Percentiles rank a stretch among this genome's conserved stretches.
These are phyloP conservation scores for Morbakka virulenta DNA, from an alignment of 30 jellyfish, hydroid and myxozoan species.

Conservation along the genomic window DNA sequence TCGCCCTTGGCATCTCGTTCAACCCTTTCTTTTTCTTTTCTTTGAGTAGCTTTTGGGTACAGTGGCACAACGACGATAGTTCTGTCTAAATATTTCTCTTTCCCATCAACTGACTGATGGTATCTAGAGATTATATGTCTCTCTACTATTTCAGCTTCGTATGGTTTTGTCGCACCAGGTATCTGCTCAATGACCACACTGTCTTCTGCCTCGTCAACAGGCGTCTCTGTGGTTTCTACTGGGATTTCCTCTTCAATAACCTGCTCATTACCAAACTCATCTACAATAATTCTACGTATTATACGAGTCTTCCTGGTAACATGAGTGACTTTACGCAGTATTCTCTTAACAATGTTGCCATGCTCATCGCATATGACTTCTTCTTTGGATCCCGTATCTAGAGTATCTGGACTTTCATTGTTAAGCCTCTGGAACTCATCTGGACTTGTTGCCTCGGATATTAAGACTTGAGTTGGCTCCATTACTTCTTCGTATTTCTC, in stretches of 20 bases:
- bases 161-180: neutral
- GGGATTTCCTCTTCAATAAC: conserved; percentile 26
- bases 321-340: conserved; percentile 47
- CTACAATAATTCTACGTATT: conserved; percentile 22
- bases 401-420: conserved; percentile 21
- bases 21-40: too few relatives aligned
- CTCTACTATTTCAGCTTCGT: conserved; percentile 1
- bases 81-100: too few relatives aligned
- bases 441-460: neutral
- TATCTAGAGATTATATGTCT: neutral
- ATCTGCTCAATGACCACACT: neutral
- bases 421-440: neutral
- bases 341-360: conserved; percentile 47
- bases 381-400: conserved; percentile 56
- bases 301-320: conserved; percentile 53
- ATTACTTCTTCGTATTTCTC: too few relatives aligned
- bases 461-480: neutral
- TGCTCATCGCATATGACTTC: conserved; percentile 52
- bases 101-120: too few relatives aligned
- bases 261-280: conserved; percentile 22
- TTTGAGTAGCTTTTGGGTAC: too few relatives aligned
- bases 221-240: conserved; percentile 13
- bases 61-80: too few relatives aligned
- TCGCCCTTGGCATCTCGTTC: too few relatives aligned
- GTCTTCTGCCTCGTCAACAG: conserved; percentile 23